Base-by-base conservation (phyloP, 2,888 invertebrate species). In the Ophion ventricosus region DNA sequence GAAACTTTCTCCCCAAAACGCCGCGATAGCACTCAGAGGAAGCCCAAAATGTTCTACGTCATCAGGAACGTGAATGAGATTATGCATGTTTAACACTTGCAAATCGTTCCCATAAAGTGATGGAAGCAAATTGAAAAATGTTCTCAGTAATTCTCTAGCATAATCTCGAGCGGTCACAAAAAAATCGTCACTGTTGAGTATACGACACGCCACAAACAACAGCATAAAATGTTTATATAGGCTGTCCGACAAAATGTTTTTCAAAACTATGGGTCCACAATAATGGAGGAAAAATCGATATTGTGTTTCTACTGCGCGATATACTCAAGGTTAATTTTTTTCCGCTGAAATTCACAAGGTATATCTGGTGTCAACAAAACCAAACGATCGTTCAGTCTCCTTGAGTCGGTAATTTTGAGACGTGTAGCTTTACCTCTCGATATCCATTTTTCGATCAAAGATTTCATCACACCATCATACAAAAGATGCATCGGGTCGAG, bases 401-500 rank as follows among this genome's bases (percentile, higher is more conserved):
- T 61, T 26, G 56, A 2, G 20, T 80, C 70, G 61, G 20, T 25
- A 35, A 63, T 29, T 57, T 77, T 64, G 1, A 75, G n/a, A 26
- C 79, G 73, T 25, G 20, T 23, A 23, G 67, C 26, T 54, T 76
- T 61, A n/a, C 29, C 69, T 57, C 64, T 74, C 29, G 35, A 69
- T 8, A 79, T 73, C 76, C 74, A 76, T 40, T 80, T 77, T 43
- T 82, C 70, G 7, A 82, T n/a, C 10, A 86, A 26, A 3, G 4
- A 43, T 80, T 85, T 85, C 72, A 70, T 78, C 14, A 85, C 81
- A 3, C 87, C 85, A 40, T 70, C 61, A 61, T 80, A 72, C 29
- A 88, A 73, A 1, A 87, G 76, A 78, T 88, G 88, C 89, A 89
- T 88, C 1, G 81, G 57, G 29, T 88, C 87, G n/a, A 88, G 64